Evolutionary conservation across 2,113 vertebrate species (phyloP).

Genomic region (Cinclus mexicanus): DNA sequence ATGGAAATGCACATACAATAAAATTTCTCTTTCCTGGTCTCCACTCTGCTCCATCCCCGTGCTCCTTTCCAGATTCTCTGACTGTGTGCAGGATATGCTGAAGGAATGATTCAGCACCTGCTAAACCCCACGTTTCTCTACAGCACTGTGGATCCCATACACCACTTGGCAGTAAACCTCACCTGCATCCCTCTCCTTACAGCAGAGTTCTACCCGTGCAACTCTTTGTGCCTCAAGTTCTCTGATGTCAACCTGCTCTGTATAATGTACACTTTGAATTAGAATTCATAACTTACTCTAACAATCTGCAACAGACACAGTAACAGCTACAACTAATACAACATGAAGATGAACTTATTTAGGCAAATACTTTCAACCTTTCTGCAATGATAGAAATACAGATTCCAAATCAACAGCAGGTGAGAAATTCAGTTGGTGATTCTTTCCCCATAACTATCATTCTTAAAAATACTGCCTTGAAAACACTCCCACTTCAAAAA

Average conservation of each 20-base stretch:
- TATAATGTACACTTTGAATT: neutral
- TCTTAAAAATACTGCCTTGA: neutral
- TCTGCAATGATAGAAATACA: neutral
- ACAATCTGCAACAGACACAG: neutral
- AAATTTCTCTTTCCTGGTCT: neutral
- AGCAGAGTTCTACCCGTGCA: neutral
- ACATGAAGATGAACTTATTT: neutral
- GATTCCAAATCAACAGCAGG: neutral
- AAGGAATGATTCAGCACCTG: neutral
- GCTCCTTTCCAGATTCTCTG: neutral
- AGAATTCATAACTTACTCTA: neutral
- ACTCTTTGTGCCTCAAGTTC: neutral
- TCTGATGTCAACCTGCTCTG: neutral
- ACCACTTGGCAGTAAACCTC: neutral
- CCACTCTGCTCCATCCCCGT: neutral
- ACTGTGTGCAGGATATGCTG: neutral
- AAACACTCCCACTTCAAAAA: neutral
- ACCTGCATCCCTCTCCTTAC: too few relatives aligned
- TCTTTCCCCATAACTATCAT: neutral
- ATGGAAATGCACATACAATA: neutral
- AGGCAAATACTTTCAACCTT: neutral
- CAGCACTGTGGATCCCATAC: neutral
- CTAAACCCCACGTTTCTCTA: neutral
- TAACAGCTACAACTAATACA: neutral
- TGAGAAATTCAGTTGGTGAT: neutral